Evolutionary conservation across 2,888 invertebrate species (phyloP).

Genomic region (Pycnomerus fuliginosus): DNA sequence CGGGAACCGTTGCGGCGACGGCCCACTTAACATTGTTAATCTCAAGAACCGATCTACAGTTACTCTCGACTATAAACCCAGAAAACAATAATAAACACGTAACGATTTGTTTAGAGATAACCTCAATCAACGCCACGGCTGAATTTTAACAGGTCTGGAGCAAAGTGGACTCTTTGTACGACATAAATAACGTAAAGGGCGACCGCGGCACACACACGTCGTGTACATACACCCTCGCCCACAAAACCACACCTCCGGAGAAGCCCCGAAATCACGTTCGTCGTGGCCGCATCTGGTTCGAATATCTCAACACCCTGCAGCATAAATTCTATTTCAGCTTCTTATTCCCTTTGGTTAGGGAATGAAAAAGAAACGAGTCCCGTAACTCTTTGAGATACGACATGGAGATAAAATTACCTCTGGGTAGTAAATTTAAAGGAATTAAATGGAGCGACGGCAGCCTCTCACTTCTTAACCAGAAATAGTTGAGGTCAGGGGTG

Average conservation of each 20-base stretch:
- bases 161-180: conserved; percentile 12
- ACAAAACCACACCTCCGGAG: conserved; percentile 22
- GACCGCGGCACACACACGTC: conserved; percentile 10
- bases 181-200: conserved; percentile 13
- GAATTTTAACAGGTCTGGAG: too few relatives aligned
- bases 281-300: conserved; percentile 28
- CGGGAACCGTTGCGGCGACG: conserved; percentile 3
- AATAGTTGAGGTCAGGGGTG: too few relatives aligned
- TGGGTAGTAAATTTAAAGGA: conserved; percentile 26
- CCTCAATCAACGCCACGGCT: too few relatives aligned
- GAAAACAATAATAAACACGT: too few relatives aligned
- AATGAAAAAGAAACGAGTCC: conserved; percentile 11
- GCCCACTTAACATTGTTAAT: conserved; percentile 16
- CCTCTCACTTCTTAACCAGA: too few relatives aligned
- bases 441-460: conserved; percentile 23
- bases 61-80: conserved; percentile 17
- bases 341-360: conserved; percentile 13
- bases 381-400: conserved; percentile 26
- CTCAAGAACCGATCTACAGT: conserved; percentile 16
- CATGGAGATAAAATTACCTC: conserved; percentile 27
- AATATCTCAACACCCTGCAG: conserved; percentile 27
- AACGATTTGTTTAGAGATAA: too few relatives aligned
- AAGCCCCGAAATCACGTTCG: conserved; percentile 21
- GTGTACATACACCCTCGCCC: conserved; percentile 12
- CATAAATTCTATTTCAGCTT: conserved; percentile 29